A percentile compares a stretch with the other conserved stretches of the same genome.
phyloP scores from a whole-genome alignment of 2,888 invertebrate species.

The Diarsia rubi region DNA sequence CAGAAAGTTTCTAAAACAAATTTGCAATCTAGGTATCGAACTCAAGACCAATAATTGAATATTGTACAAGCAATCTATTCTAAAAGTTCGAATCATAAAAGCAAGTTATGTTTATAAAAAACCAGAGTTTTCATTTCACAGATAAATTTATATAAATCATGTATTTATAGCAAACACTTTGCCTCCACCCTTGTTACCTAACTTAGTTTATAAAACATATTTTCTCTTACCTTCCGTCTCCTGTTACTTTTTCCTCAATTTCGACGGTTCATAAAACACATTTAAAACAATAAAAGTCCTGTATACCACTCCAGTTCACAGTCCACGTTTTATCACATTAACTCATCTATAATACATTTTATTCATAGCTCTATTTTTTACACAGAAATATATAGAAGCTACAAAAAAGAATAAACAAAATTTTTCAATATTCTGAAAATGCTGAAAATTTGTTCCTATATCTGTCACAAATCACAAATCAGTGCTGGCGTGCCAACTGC shows the following conservation, averaged over 20 bases:
- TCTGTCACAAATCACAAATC: conserved; percentile 84
- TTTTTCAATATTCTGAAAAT: conserved; percentile 39
- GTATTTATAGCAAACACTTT: neutral
- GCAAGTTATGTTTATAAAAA: neutral
- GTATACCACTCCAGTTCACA: conserved; percentile 62
- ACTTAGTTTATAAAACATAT: neutral
- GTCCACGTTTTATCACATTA: conserved; percentile 60
- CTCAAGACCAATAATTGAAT: neutral
- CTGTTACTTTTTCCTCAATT: conserved; percentile 78
- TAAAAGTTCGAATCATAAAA: neutral
- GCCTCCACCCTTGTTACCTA: neutral
- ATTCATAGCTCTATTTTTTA: conserved; percentile 11
- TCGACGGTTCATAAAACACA: conserved; percentile 72
- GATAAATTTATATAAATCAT: conserved; percentile 1
- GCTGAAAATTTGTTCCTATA: conserved; percentile 69
- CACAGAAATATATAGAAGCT: conserved; percentile 20
- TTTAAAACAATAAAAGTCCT: conserved; percentile 61
- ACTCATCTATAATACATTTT: conserved; percentile 53
- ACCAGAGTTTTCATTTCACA: neutral
- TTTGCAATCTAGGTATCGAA: neutral
- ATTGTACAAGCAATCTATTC: neutral
- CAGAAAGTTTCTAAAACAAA: neutral
- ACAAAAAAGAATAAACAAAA: conserved; percentile 25
- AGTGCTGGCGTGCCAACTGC: conserved; percentile 87
- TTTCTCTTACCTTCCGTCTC: conserved; percentile 76